Percentiles rank a stretch among this genome's conserved stretches.
phyloP scores from a whole-genome alignment of 2,113 vertebrate species.

The Lasiurus borealis region DNA sequence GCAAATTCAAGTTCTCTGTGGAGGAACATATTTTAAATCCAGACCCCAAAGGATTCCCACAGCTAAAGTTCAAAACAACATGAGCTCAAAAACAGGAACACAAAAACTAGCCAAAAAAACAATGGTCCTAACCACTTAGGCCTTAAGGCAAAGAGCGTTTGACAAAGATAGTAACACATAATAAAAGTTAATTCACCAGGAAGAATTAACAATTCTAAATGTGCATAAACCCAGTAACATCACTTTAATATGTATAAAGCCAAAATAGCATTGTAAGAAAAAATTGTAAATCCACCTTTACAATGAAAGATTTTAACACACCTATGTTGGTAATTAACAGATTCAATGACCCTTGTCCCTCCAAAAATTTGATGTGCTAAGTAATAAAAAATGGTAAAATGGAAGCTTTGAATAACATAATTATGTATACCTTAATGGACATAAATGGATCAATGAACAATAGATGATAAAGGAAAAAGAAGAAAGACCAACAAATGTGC shows the following conservation, averaged over 20 bases:
- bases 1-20: slow-evolving; percentile 28
- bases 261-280: not conserved
- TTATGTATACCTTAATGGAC: not conserved
- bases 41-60: not conserved
- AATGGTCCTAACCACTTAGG: not conserved
- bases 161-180: slow-evolving; percentile 6
- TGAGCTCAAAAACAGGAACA: slow-evolving; percentile 42
- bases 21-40: slow-evolving; percentile 53
- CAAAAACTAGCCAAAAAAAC: slow-evolving; percentile 1
- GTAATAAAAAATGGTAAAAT: not conserved
- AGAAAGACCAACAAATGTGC: not conserved
- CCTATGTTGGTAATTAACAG: not conserved
- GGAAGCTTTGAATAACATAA: not conserved
- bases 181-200: slow-evolving; percentile 11
- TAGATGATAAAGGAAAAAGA: not conserved
- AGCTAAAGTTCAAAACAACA: slow-evolving; percentile 59
- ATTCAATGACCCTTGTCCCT: not conserved
- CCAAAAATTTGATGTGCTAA: not conserved
- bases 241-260: not conserved
- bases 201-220: not conserved
- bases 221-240: not conserved
- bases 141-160: not conserved
- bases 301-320: not conserved
- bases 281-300: not conserved
- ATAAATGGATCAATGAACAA: not conserved